Evolutionary conservation across 2,113 vertebrate species (phyloP).

Genomic region (Myrmecophaga tridactyla): DNA sequence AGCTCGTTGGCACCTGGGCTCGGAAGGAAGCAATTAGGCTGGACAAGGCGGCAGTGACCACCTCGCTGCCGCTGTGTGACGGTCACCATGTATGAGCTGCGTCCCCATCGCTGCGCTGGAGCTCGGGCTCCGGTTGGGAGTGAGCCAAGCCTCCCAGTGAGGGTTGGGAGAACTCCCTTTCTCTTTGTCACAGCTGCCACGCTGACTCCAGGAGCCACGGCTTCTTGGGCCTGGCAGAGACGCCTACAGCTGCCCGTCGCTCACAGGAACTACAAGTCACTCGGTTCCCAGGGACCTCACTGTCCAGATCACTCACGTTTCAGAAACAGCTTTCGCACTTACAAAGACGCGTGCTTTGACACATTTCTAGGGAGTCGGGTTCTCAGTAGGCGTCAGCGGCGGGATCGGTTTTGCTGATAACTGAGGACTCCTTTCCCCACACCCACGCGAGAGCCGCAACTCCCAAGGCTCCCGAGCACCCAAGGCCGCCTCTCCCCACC

Average conservation of each 20-base stretch:
- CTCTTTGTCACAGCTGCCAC: no score
- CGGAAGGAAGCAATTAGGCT: no score
- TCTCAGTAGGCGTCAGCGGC: not conserved
- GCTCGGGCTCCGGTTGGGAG: no score
- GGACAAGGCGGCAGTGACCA: no score
- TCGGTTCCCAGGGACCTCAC: no score
- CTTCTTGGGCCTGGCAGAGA: fast-evolving
- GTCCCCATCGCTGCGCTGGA: not conserved
- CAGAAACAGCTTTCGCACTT: not conserved
- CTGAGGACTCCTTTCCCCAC: fast-evolving
- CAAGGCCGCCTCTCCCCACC: not conserved
- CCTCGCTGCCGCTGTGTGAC: not conserved
- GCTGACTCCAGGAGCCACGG: not conserved
- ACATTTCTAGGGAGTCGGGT: not conserved
- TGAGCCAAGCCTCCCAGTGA: not conserved
- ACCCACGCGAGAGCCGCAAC: fast-evolving
- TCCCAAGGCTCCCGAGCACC: no score
- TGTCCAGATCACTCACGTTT: not conserved
- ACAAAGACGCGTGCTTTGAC: not conserved
- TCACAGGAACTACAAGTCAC: not conserved
- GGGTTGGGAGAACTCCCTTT: not conserved
- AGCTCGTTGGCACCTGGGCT: no score
- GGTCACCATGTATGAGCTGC: not conserved
- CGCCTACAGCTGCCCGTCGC: fast-evolving
- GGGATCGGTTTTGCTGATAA: not conserved